Evolutionary conservation across 2,797 vertebrate genomes (phyloP).

Genomic region (Manis pentadactyla): DNA sequence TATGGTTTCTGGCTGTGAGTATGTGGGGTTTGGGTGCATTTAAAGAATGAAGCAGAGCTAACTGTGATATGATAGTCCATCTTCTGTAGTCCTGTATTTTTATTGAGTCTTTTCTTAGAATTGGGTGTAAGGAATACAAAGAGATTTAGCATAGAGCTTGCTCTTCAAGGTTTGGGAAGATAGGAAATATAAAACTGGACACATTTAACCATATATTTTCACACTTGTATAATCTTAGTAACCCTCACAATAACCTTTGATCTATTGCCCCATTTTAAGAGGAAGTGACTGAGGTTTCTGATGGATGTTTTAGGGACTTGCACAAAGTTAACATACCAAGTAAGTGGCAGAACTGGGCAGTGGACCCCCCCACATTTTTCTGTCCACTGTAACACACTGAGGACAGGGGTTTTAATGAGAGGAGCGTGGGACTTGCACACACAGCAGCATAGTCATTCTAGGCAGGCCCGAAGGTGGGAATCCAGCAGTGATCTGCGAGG

Average conservation of each 20-base stretch:
- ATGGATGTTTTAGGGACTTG: neutral
- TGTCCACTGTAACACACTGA: neutral
- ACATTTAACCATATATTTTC: neutral
- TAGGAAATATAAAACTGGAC: neutral
- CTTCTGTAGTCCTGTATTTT: neutral
- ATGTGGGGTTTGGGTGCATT: neutral
- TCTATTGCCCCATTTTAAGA: neutral
- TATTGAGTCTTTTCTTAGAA: neutral
- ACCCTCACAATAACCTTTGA: neutral
- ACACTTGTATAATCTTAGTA: neutral
- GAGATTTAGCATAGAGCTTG: neutral
- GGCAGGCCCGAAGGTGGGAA: constrained; percentile 1
- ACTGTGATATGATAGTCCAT: neutral
- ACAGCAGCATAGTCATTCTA: neutral
- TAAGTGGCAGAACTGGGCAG: neutral
- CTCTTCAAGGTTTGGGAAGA: neutral
- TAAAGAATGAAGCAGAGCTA: neutral
- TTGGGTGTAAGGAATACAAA: neutral
- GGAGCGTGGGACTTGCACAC: neutral
- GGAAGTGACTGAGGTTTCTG: neutral
- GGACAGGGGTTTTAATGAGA: neutral
- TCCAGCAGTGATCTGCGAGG: neutral
- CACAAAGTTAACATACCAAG: neutral
- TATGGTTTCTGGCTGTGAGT: neutral
- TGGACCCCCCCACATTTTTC: neutral